Conservation (phyloP, 2,888 invertebrate genomes). For the Hylaea fasciaria region DNA sequence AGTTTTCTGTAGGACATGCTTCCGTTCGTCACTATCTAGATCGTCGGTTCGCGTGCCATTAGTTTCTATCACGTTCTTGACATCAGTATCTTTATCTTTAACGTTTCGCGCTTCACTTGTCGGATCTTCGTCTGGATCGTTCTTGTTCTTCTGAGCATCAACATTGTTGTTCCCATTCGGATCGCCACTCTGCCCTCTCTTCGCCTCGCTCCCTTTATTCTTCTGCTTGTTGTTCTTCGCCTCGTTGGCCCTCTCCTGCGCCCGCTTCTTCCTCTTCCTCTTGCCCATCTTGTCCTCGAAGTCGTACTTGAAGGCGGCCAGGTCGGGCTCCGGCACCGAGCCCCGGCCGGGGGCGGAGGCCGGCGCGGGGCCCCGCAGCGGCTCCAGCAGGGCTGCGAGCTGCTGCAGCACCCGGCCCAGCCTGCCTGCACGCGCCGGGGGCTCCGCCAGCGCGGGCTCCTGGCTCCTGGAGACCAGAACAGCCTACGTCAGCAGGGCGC, state of each 20-base stretch:
- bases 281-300: constrained; percentile 38
- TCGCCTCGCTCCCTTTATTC: constrained; percentile 31
- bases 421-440: too few relatives aligned
- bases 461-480: too few relatives aligned
- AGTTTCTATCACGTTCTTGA: constrained; percentile 15
- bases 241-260: constrained; percentile 23
- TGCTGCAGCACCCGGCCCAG: too few relatives aligned
- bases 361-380: too few relatives aligned
- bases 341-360: background rate
- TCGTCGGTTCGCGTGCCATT: background rate
- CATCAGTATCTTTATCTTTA: constrained; percentile 22
- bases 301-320: constrained; percentile 31
- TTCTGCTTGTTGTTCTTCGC: constrained; percentile 32
- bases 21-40: background rate
- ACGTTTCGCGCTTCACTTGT: background rate
- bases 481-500: too few relatives aligned
- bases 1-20: constrained; percentile 23
- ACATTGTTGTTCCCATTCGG: background rate
- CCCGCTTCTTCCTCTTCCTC: constrained; percentile 25
- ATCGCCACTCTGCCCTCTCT: constrained; percentile 1
- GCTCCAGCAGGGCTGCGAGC: too few relatives aligned
- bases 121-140: background rate
- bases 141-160: constrained; percentile 2
- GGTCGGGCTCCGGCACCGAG: background rate
- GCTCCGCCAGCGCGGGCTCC: too few relatives aligned